Evolutionary conservation across 1,140 invertebrate genomes (phyloP).

Genomic region (Phymastichus coffea): DNA sequence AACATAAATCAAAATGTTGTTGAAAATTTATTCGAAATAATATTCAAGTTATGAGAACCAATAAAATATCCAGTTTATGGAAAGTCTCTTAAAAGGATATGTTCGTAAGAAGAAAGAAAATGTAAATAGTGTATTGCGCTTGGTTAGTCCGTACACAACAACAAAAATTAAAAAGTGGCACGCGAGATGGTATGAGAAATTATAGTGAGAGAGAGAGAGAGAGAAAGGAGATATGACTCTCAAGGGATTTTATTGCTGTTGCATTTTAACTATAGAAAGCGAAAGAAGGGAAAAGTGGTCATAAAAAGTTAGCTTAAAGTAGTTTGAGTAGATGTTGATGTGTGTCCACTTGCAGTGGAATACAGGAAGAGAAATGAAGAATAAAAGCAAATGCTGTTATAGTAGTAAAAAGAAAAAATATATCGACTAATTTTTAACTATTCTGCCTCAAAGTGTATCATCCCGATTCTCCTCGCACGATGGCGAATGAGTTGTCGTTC

Average conservation of each 20-base stretch:
- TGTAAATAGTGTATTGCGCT: too few relatives aligned
- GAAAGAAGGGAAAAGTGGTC: background rate
- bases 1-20: too few relatives aligned
- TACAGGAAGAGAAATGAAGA: background rate
- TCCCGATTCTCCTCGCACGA: background rate
- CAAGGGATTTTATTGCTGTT: background rate
- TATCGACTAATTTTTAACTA: constrained; percentile 13
- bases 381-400: background rate
- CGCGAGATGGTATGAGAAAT: too few relatives aligned
- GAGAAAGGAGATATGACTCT: background rate
- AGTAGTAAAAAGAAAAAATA: background rate
- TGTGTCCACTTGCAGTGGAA: background rate
- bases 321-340: background rate
- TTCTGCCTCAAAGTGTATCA: constrained; percentile 14
- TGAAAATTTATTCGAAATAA: too few relatives aligned
- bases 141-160: background rate
- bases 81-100: too few relatives aligned
- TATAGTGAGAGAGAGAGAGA: background rate
- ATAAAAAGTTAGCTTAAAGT: background rate
- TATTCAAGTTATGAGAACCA: too few relatives aligned
- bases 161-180: too few relatives aligned
- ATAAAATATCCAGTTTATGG: too few relatives aligned
- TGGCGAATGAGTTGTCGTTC: too few relatives aligned
- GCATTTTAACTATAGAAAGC: background rate
- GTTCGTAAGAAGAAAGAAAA: too few relatives aligned